A percentile compares a stretch with the other conserved stretches of the same genome.
Evolutionary conservation across 2,113 vertebrate genomes (phyloP).

Genomic region (Salvelinus alpinus): DNA sequence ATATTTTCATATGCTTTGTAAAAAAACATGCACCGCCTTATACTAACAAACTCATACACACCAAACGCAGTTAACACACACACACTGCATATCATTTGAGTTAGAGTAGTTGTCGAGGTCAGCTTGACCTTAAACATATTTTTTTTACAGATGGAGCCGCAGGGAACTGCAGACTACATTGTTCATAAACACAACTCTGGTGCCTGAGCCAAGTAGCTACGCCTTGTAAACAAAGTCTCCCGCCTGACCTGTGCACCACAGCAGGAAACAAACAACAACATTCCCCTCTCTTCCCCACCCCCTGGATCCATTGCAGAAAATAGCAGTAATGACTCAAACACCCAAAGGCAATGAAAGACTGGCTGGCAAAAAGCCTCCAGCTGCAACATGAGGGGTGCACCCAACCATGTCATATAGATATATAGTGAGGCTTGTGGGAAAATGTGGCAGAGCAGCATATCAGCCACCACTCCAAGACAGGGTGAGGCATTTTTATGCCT

Average conservation of each 20-base stretch:
- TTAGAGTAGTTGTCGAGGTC: slow-evolving; percentile 43
- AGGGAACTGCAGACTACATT: slow-evolving; percentile 40
- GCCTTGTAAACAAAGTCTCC: slow-evolving; percentile 43
- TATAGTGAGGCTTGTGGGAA: slow-evolving; percentile 11
- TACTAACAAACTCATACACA: slow-evolving; percentile 24
- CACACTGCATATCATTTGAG: slow-evolving; percentile 7
- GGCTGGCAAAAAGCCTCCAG: slow-evolving; percentile 10
- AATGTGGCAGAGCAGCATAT: too few species aligned
- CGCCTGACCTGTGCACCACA: slow-evolving; percentile 19
- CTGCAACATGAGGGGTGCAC: slow-evolving; percentile 19
- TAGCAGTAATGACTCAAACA: slow-evolving; percentile 23
- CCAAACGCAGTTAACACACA: slow-evolving; percentile 7
- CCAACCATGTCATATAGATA: slow-evolving; percentile 41
- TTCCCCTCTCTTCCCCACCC: slow-evolving; percentile 2
- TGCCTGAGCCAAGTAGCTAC: slow-evolving; percentile 28
- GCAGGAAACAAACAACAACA: slow-evolving; percentile 8
- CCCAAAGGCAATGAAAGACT: slow-evolving; percentile 24
- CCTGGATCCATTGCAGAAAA: slow-evolving; percentile 3
- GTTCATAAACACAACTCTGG: slow-evolving; percentile 38
- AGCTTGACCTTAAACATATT: slow-evolving; percentile 25
- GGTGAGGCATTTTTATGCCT: slow-evolving; percentile 20
- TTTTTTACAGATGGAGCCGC: slow-evolving; percentile 41
- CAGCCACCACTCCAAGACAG: not conserved
- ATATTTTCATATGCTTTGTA: too few species aligned
- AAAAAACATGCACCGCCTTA: not conserved